Evolutionary conservation across 2,888 invertebrate genomes (phyloP).

Genomic region (Apotomis betuletana): DNA sequence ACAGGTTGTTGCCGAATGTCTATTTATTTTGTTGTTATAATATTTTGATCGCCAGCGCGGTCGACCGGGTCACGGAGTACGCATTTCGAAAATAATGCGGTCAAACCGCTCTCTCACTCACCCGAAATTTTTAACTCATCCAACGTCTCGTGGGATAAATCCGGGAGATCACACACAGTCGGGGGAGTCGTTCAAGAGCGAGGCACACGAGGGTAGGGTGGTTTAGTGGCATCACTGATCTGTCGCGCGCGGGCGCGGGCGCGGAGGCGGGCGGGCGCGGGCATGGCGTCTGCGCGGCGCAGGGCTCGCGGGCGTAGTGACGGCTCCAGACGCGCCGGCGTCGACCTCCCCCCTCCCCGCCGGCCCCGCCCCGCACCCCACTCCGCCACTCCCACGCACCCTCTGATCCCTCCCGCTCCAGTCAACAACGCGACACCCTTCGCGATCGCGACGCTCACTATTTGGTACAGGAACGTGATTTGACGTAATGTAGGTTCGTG

Average conservation of each 20-base stretch:
- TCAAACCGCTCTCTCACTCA: slow-evolving; percentile 82
- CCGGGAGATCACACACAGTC: slow-evolving; percentile 70
- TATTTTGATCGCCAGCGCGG: slow-evolving; percentile 80
- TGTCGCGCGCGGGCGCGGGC: slow-evolving; percentile 54
- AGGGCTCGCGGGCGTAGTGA: slow-evolving; percentile 68
- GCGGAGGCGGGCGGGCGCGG: slow-evolving; percentile 48
- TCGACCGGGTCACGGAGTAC: slow-evolving; percentile 80
- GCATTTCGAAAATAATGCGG: slow-evolving; percentile 83
- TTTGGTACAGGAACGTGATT: slow-evolving; percentile 1
- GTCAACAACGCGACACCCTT: slow-evolving; percentile 33
- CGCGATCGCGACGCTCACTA: background rate
- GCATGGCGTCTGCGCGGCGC: slow-evolving; percentile 68
- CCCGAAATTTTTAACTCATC: slow-evolving; percentile 82
- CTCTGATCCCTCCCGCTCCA: slow-evolving; percentile 40
- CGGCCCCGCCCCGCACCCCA: slow-evolving; percentile 47
- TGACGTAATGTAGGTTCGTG: slow-evolving; percentile 1
- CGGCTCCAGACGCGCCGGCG: slow-evolving; percentile 69
- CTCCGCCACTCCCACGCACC: slow-evolving; percentile 45
- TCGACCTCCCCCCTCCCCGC: slow-evolving; percentile 52
- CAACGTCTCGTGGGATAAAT: slow-evolving; percentile 69
- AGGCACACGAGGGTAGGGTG: slow-evolving; percentile 70
- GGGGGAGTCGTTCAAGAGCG: slow-evolving; percentile 45
- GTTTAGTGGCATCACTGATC: slow-evolving; percentile 74
- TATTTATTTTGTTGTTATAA: slow-evolving; percentile 74
- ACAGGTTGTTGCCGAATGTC: slow-evolving; percentile 61